Conservation (phyloP, 1,140 invertebrate species). For the Drosophila pectinifera region DNA sequence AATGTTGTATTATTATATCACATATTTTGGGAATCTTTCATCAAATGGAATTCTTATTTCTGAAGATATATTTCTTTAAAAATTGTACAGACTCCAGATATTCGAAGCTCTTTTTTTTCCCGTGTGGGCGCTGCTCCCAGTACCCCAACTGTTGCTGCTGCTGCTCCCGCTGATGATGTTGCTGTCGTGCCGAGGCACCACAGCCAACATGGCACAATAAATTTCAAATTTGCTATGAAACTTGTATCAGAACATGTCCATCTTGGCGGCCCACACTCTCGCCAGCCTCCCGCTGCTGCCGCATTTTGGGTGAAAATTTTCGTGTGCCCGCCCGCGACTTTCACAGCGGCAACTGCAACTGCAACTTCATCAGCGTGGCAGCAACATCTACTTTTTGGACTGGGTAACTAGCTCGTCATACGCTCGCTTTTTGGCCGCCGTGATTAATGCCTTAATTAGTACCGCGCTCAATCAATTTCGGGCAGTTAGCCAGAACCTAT, state of each 20-base stretch:
- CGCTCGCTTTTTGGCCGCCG: constrained; percentile 19
- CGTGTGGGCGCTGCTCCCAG: constrained; percentile 63
- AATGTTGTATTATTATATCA: neutral
- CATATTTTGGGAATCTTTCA: neutral
- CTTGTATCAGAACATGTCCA: constrained; percentile 83
- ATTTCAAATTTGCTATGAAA: constrained; percentile 82
- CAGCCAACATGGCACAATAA: constrained; percentile 64
- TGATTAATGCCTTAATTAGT: constrained; percentile 82
- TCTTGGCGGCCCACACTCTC: constrained; percentile 68
- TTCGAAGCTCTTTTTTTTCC: neutral
- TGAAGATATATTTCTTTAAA: no score
- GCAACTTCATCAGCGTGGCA: constrained; percentile 17
- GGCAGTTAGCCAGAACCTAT: constrained; percentile 52
- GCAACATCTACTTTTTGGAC: constrained; percentile 7
- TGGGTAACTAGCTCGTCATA: constrained; percentile 20
- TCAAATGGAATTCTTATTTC: no score
- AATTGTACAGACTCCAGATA: no score
- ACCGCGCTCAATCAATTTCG: constrained; percentile 51
- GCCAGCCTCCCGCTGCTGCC: constrained; percentile 11
- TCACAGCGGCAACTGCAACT: constrained; percentile 48
- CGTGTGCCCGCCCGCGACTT: constrained; percentile 46
- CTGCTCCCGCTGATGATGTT: constrained; percentile 52
- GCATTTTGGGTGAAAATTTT: constrained; percentile 68
- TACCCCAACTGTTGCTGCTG: constrained; percentile 35
- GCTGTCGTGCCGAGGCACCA: constrained; percentile 40